Conservation (phyloP, 2,113 vertebrate genomes). For the Cervus canadensis region DNA sequence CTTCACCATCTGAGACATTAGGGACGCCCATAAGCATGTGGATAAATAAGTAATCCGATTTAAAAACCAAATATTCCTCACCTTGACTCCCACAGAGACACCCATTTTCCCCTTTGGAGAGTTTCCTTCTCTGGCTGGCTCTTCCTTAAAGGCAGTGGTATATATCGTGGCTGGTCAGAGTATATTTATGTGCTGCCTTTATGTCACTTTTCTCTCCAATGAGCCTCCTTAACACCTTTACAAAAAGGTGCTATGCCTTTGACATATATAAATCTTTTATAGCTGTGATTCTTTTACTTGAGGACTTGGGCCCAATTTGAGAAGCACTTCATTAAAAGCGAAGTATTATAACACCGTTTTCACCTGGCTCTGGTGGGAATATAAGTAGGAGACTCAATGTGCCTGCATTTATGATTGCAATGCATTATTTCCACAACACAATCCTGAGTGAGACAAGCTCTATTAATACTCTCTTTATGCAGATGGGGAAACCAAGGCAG, state of each 20-base stretch:
- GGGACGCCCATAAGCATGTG: fast-evolving
- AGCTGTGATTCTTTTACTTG: not conserved
- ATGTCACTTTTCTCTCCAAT: not conserved
- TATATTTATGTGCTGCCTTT: not conserved
- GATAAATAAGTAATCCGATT: not conserved
- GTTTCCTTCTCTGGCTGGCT: not conserved
- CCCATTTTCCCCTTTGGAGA: not conserved
- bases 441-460: not conserved
- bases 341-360: not conserved
- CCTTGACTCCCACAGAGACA: not conserved
- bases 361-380: not conserved
- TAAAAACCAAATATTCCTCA: not conserved
- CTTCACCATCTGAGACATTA: not conserved
- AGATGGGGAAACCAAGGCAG: not conserved
- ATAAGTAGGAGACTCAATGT: not conserved
- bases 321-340: not conserved
- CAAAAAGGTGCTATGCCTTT: not conserved
- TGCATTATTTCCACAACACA: not conserved
- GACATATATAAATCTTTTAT: not conserved
- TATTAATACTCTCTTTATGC: not conserved
- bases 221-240: not conserved
- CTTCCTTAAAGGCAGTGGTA: not conserved
- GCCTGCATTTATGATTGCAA: not conserved
- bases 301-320: not conserved
- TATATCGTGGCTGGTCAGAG: not conserved